Conservation (phyloP, 2,797 vertebrate genomes). For the Chiroxiphia lanceolata region DNA sequence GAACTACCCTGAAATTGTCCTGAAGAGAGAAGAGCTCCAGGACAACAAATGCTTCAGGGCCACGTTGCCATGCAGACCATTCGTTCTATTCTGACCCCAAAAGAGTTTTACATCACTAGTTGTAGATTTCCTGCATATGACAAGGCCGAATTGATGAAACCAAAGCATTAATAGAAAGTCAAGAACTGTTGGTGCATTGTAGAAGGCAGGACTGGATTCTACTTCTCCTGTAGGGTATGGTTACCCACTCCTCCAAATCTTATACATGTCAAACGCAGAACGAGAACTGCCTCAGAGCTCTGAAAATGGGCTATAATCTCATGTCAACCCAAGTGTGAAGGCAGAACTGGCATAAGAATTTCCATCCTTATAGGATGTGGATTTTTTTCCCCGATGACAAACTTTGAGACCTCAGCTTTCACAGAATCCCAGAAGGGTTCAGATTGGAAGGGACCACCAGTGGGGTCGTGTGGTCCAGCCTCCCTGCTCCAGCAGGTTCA, state of each 20-base stretch:
- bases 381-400: fast-evolving
- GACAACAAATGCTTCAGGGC: neutral
- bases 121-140: neutral
- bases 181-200: neutral
- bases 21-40: neutral
- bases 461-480: neutral
- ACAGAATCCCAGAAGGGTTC: neutral
- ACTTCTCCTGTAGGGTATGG: neutral
- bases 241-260: neutral
- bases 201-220: neutral
- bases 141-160: neutral
- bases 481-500: neutral
- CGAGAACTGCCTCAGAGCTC: neutral
- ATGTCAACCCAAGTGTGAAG: neutral
- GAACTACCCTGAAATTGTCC: neutral
- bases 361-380: neutral
- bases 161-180: neutral
- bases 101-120: neutral
- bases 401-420: neutral
- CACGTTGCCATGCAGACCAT: neutral
- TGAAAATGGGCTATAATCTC: neutral
- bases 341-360: neutral
- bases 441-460: neutral
- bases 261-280: neutral
- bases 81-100: neutral